A percentile compares a stretch with the other conserved stretches of the same genome.
phyloP scores from a whole-genome alignment of 2,888 invertebrate genomes.

The Eristalis pertinax region DNA sequence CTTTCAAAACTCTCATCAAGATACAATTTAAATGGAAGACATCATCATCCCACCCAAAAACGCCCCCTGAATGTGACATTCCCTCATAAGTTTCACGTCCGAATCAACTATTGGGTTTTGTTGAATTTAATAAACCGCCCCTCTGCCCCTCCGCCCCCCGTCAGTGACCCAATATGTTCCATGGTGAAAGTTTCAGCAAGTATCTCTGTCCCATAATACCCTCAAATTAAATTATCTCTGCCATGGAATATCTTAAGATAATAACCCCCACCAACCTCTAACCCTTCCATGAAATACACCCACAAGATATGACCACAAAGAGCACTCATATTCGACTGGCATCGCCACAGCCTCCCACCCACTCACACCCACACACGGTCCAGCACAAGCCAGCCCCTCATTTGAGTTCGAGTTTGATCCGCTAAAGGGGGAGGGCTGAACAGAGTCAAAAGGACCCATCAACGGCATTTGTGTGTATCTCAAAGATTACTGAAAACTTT shows the following conservation, averaged over 20 bases:
- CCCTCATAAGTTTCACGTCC: conserved; percentile 27
- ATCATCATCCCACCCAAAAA: too few species aligned
- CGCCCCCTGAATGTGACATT: conserved; percentile 15
- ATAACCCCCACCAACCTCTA: conserved; percentile 27
- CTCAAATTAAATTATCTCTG: conserved; percentile 53
- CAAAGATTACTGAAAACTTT: conserved; percentile 42
- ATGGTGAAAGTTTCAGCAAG: conserved; percentile 17
- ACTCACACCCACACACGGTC: background rate
- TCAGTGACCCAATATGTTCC: conserved; percentile 8
- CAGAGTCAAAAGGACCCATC: conserved; percentile 62
- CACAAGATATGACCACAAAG: conserved; percentile 68
- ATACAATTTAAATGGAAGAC: conserved; percentile 22
- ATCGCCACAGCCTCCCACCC: background rate
- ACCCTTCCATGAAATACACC: conserved; percentile 37
- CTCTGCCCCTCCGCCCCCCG: too few species aligned
- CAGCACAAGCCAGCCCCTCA: conserved; percentile 53
- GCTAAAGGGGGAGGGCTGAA: conserved; percentile 53
- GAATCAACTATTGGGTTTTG: conserved; percentile 35
- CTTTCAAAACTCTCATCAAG: conserved; percentile 6
- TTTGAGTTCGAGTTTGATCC: conserved; percentile 58
- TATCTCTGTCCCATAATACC: conserved; percentile 27
- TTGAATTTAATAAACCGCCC: conserved; percentile 51
- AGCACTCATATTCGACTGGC: conserved; percentile 54
- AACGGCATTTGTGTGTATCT: conserved; percentile 56
- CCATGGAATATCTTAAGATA: conserved; percentile 62